A percentile compares a stretch with the other conserved stretches of the same genome.
These are phyloP conservation scores for Andinoacara biseriatus DNA, from an alignment of 2,113 vertebrate genomes.

Conservation along the genomic window DNA sequence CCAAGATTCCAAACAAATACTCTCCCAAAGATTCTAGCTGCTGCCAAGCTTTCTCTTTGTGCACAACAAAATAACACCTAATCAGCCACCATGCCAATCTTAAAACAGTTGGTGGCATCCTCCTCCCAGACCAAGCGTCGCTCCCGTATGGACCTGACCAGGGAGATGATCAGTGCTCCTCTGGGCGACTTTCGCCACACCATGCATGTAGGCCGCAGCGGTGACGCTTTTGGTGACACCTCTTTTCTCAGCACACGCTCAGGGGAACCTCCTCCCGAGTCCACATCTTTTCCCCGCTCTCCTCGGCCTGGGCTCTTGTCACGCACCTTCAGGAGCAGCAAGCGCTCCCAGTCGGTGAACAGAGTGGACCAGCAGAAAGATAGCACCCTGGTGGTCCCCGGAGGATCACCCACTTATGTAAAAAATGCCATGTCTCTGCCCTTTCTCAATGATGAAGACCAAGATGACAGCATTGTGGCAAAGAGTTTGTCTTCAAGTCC, in stretches of 20 bases:
- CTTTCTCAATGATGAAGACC: conserved; percentile 88
- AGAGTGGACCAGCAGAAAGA: conserved; percentile 87
- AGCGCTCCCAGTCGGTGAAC: conserved; percentile 94
- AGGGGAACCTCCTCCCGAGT: conserved; percentile 81
- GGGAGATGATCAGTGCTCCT: conserved; percentile 98
- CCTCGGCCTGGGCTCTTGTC: conserved; percentile 89
- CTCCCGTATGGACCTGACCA: conserved; percentile 91
- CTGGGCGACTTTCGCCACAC: conserved; percentile 98
- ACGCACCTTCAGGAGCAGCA: conserved; percentile 94
- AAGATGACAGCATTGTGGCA: conserved; percentile 73
- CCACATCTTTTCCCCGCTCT: conserved; percentile 73
- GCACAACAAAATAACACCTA: background rate
- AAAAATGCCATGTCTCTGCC: conserved; percentile 97
- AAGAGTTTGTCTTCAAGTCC: conserved; percentile 93
- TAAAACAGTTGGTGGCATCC: conserved; percentile 92
- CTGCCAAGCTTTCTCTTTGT: background rate
- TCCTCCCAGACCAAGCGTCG: conserved; percentile 93
- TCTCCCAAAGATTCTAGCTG: background rate
- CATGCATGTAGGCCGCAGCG: conserved; percentile 96
- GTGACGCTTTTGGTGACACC: conserved; percentile 96
- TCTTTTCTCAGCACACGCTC: conserved; percentile 94
- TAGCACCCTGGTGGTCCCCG: conserved; percentile 75
- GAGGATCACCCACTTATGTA: conserved; percentile 89
- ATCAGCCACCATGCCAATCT: conserved; percentile 88
- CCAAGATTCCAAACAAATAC: background rate